Base-by-base conservation (phyloP, 2,888 invertebrate species). In the Danaus chrysippus region DNA sequence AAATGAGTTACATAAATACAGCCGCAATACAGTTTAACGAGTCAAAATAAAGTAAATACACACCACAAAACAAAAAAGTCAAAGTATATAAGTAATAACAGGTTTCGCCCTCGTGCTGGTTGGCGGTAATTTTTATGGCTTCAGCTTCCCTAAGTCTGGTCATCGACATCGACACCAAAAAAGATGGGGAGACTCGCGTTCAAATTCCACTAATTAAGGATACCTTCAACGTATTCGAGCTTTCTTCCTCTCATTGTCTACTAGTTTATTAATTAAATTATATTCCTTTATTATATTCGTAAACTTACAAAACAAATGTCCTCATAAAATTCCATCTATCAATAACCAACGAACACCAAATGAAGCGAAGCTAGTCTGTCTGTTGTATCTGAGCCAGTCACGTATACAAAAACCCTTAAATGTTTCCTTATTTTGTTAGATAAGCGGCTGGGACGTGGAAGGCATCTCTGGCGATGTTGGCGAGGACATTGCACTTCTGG, bases 401-500 rank as follows among this genome's bases (percentile, higher is more conserved):
- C 69, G 71, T 68, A 70, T 59, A 70, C 68, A 67, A 70, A 57
- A 65, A 58, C 67, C 63, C 66, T 72, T 65, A 68, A 77, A 78
- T 73, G 73, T 73, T 76, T 76, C 75, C 77, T 74, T 73, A 76
- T 78, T 77, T 80, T 74, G 79, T 76, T 77, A 77, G 82, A 76
- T 74, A 75, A 74, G 72, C 74, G 73, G 72, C 76, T 15, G 77
- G 71, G 68, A 69, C 79, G 81, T 77, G 73, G 79, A 79, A 81
- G 83, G 83, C 87, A 88, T 86, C 84, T 81, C 76, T 74, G 74
- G 77, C 83, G 79, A 83, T 84, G 88, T 87, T 88, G 77, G 86
- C 87, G 90, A 91, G 90, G 90, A 90, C 90, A 87, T 91, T 91
- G 90, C 90, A 91, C 90, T 91, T 88, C 81, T 82, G 74, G 71